Evolutionary conservation across 2,113 vertebrate genomes (phyloP), one percentile per base, ranked within the genome.

Genomic region (Epinephelus moara): DNA sequence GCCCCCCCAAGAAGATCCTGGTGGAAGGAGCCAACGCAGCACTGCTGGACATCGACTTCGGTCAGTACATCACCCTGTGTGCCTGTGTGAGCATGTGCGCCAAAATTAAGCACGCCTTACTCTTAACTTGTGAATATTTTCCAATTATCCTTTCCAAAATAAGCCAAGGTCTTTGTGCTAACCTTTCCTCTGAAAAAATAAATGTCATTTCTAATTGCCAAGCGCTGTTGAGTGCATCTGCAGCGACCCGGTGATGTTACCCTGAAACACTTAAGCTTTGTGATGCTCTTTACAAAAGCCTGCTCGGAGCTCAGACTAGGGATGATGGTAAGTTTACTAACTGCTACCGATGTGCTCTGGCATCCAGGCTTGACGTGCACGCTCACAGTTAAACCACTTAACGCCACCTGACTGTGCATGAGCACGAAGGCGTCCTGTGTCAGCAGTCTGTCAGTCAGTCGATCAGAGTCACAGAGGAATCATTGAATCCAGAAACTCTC

Each of bases 21-120:
- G 98, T 99, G 90, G 98, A 99, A 94, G 98, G 98, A 84, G 98
- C 98, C 87, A 99, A 99, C 74, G 98, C 98, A 79, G 97, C 98
- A 0, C 94, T 99, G 17, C 91, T 99, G 91, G 98, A 99, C 94
- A 99, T 99, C 59, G 98, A 99, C 95, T 99, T 99, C 88, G 98
- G 98, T 99, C 93, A 93, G 98, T 93, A 23, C 11, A 61, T 62
- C 18, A 0, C 30, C 12, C 27, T 42, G 59, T 12, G 13, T 68
- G 52, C 23, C 7, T 14, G 50, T 52, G 62, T 17, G 25, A 33
- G 70, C 45, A 66, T 30, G 64, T 76, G 55, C 27, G 13, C 50
- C 17, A 3, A 17, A 21, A 6, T 78, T 23, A 45, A 23, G 42
- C 47, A 15, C 14, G 12, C 18, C 45, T 37, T 49, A 19, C 49